Evolutionary conservation across 1,140 invertebrate species (phyloP), one percentile per base, ranked within the genome.

Genomic region (Sinella curviseta): DNA sequence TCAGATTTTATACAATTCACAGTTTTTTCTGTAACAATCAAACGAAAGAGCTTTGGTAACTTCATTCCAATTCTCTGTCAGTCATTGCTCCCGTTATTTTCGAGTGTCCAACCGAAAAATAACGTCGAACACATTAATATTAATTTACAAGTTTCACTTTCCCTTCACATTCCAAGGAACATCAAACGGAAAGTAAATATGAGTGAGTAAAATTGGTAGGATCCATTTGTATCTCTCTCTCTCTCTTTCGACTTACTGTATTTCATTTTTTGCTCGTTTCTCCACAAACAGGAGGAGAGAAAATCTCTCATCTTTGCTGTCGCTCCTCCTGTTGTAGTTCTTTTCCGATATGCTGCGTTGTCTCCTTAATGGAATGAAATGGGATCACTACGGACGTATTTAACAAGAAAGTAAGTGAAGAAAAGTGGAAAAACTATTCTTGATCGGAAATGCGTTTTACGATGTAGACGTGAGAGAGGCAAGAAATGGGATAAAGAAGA

Each of bases 311-410:
- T 48, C 39, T 60, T 16, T 48, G 8, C 57, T 60, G 57, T 60
- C 24, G 57, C 57, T 60, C 24, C 57, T 60, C 57, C 14, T 26
- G 12, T 4, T 60, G 57, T 17, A 17, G 3, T 60, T 70, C n/a
- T 4, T 65, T 26, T 65, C 16, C 8, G 8, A 12, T 8, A 65
- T 65, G 24, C 26, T 65, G 57, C 24, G 57, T 33, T 70, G 65
- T 70, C 65, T 70, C 31, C 57, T 67, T 80, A 82, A 80, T 80
- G 78, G 81, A 79, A 80, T 77, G 78, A 77, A 79, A 80, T 82
- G 81, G 34, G 55, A 77, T 82, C 65, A 31, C 65, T 14, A 33
- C 76, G 76, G 78, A 78, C 76, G 57, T 80, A 77, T 78, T 82
- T 70, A 70, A 70, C 65, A 30, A 70, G 65, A 70, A 70, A 70